Conservation (phyloP, 2,113 vertebrate genomes). For the Cranoglanis bouderius region DNA sequence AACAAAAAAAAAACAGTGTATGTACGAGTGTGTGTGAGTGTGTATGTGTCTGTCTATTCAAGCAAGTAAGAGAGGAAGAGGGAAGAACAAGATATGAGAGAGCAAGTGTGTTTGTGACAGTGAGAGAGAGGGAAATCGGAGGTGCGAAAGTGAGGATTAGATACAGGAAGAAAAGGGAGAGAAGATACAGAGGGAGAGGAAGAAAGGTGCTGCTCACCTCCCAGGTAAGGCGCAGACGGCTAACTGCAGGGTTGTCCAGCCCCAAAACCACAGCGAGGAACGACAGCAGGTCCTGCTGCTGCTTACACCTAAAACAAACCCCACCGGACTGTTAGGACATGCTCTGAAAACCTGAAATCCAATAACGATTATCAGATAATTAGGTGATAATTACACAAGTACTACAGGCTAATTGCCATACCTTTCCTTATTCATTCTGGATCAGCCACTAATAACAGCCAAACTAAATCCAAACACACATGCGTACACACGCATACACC, state of each 20-base stretch:
- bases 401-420: not conserved
- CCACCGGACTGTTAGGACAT: conserved; percentile 12
- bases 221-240: conserved; percentile 92
- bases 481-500: conserved; percentile 7
- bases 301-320: conserved; percentile 83
- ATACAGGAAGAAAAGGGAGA: not conserved
- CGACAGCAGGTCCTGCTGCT: conserved; percentile 95
- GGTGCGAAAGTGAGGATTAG: not conserved
- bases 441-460: not conserved
- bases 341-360: not conserved
- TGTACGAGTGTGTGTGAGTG: conserved; percentile 5
- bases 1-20: not conserved
- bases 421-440: not conserved
- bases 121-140: not conserved
- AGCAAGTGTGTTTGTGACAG: not conserved
- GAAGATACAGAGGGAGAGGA: not conserved
- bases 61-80: not conserved
- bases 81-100: conserved; percentile 16
- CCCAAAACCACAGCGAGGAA: conserved; percentile 93
- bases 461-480: not conserved
- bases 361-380: conserved; percentile 3
- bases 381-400: not conserved
- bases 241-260: conserved; percentile 89
- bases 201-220: conserved; percentile 76
- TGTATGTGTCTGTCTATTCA: conserved; percentile 23